Percentiles rank a stretch among this genome's conserved stretches.
phyloP scores from a whole-genome alignment of 2,113 vertebrate genomes.

The Xiphophorus maculatus region DNA sequence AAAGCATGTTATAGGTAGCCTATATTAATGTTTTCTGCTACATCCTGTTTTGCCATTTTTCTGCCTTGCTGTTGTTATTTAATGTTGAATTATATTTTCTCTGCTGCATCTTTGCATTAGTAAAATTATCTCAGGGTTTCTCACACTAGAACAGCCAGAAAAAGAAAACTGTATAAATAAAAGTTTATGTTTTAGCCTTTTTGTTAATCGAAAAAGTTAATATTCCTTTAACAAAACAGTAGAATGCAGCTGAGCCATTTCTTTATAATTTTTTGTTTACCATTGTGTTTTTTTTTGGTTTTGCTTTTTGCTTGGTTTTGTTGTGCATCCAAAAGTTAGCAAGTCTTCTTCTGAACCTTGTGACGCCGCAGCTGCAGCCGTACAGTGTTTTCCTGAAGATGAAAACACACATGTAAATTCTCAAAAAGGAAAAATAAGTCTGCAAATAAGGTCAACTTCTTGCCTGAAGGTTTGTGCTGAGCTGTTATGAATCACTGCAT shows the following conservation, averaged over 20 bases:
- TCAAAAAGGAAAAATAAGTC: slow-evolving; percentile 49
- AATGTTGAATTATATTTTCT: slow-evolving; percentile 2
- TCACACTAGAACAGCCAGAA: neutral
- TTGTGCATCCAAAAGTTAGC: slow-evolving; percentile 27
- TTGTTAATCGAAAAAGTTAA: neutral
- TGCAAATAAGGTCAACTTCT: slow-evolving; percentile 66
- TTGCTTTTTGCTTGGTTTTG: neutral
- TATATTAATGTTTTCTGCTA: slow-evolving; percentile 46
- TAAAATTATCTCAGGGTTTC: neutral
- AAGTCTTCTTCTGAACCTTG: slow-evolving; percentile 3
- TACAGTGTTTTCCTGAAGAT: slow-evolving; percentile 40
- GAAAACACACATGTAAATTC: slow-evolving; percentile 45
- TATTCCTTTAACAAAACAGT: neutral
- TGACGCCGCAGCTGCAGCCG: slow-evolving; percentile 33
- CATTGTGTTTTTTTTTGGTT: neutral
- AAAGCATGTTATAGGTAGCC: slow-evolving; percentile 22
- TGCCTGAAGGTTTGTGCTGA: slow-evolving; percentile 58
- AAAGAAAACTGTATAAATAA: neutral
- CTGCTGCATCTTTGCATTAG: neutral
- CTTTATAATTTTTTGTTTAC: neutral
- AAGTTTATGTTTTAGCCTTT: neutral
- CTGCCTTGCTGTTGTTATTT: neutral
- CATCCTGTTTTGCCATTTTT: neutral
- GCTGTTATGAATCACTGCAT: slow-evolving; percentile 63
- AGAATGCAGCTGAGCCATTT: neutral